A percentile compares a stretch with the other conserved stretches of the same genome.
Evolutionary conservation across 2,797 vertebrate genomes (phyloP).

Genomic region (Tapera naevia): DNA sequence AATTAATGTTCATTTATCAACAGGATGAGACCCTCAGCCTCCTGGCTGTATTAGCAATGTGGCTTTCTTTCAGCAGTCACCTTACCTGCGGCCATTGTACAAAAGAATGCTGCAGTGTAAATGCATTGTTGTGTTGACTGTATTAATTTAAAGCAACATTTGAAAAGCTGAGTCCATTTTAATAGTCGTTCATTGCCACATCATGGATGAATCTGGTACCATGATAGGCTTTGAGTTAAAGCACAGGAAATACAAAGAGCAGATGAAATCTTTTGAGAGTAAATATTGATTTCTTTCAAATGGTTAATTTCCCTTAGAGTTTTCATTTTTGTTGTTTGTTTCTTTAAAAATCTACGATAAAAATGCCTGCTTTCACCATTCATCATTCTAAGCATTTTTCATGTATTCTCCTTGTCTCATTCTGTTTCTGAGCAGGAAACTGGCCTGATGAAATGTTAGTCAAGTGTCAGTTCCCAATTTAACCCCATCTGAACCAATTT

Average conservation of each 20-base stretch:
- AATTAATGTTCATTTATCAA: background rate
- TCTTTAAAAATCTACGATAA: background rate
- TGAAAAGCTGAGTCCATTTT: background rate
- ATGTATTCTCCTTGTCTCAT: background rate
- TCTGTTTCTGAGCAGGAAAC: slow-evolving; percentile 14
- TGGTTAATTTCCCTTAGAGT: background rate
- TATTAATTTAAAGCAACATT: background rate
- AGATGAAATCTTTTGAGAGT: background rate
- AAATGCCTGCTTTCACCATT: background rate
- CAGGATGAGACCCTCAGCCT: background rate
- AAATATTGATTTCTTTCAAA: background rate
- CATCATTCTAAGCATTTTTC: background rate
- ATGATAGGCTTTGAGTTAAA: background rate
- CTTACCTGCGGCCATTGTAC: background rate
- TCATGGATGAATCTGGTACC: background rate
- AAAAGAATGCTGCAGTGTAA: background rate
- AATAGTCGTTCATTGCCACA: background rate
- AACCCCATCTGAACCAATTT: slow-evolving; percentile 38
- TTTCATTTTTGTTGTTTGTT: background rate
- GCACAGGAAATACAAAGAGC: background rate
- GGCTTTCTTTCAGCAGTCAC: background rate
- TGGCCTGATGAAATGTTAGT: slow-evolving; percentile 3
- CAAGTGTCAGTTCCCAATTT: slow-evolving; percentile 2
- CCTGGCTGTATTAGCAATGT: background rate
- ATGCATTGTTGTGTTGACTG: background rate